Evolutionary conservation across 2,888 invertebrate genomes (phyloP), one percentile per base, ranked within the genome.

Genomic region (Enchytraeus crypticus): DNA sequence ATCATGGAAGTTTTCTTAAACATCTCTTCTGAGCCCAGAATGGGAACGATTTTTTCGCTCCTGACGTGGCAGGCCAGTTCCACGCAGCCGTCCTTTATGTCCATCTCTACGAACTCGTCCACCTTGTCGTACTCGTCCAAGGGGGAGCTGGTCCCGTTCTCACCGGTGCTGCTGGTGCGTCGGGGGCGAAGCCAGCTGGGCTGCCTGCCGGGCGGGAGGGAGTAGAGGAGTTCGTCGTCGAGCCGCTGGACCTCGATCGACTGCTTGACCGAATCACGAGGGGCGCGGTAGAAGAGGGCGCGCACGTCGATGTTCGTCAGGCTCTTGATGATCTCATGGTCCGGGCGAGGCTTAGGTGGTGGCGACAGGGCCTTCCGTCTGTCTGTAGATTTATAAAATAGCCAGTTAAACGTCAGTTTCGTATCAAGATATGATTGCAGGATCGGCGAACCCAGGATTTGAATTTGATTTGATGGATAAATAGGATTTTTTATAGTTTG

Each of bases 1-100:
- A 77, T 74, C 27, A 77, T 75, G 29, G 75, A 73, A 30, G 72
- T 74, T 66, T 75, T 77, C 49, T 76, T 70, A 73, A 75, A 78
- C 47, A 77, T 71, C 64, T 78, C 74, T 57, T 75, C 73, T 59
- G 73, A 74, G 14, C 72, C 70, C 60, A 75, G 72, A 18, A 76
- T 71, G 5, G 77, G 77, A 4, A 74, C 71, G 34, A 74, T 71
- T 26, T 75, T 68, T 63, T 77, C 77, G 11, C 76, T 76, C 18
- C 73, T 73, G 29, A 76, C 77, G 60, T 71, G 74, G 34, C 76
- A 66, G 14, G 66, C 54, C 45, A 69, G 34, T 53, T 60, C 56
- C 5, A 67, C 69, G 34, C 51, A 55, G n/a, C 69, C 69, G 18
- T 66, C 62, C 14, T 45, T 45, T 32, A 68, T 3, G 2, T 67